Evolutionary conservation across 2,888 invertebrate genomes (phyloP).

Genomic region (Drosophila acutilabella): DNA sequence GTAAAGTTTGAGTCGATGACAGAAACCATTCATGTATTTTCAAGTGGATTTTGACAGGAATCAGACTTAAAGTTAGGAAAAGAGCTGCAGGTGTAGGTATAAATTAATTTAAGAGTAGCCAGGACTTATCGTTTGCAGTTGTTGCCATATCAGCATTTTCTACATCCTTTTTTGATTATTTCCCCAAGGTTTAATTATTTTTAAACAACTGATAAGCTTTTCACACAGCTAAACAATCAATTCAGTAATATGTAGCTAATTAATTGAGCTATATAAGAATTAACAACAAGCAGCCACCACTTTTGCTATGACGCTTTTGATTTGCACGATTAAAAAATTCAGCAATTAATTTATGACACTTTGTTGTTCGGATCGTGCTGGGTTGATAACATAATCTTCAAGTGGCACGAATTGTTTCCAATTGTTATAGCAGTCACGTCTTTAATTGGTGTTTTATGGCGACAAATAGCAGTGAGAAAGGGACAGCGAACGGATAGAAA

Average conservation of each 20-base stretch:
- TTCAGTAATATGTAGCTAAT: conserved; percentile 48
- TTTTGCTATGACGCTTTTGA: conserved; percentile 33
- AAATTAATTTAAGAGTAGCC: neutral
- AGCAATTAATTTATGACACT: conserved; percentile 27
- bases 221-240: conserved; percentile 3
- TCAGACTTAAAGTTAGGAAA: neutral
- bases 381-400: conserved; percentile 41
- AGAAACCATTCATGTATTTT: conserved; percentile 17
- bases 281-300: conserved; percentile 10
- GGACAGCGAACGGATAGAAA: neutral
- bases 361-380: conserved; percentile 9
- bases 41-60: conserved; percentile 10
- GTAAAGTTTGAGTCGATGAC: conserved; percentile 1
- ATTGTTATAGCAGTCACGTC: conserved; percentile 8
- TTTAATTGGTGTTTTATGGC: conserved; percentile 11
- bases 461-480: neutral
- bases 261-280: conserved; percentile 58
- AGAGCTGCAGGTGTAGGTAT: neutral
- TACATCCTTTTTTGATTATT: neutral
- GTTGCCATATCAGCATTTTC: neutral
- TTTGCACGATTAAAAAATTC: conserved; percentile 23
- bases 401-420: conserved; percentile 10
- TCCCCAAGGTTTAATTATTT: neutral
- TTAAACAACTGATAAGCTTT: neutral
- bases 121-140: no score